Conservation (phyloP, 2,113 vertebrate species). For the Phodopus roborovskii region DNA sequence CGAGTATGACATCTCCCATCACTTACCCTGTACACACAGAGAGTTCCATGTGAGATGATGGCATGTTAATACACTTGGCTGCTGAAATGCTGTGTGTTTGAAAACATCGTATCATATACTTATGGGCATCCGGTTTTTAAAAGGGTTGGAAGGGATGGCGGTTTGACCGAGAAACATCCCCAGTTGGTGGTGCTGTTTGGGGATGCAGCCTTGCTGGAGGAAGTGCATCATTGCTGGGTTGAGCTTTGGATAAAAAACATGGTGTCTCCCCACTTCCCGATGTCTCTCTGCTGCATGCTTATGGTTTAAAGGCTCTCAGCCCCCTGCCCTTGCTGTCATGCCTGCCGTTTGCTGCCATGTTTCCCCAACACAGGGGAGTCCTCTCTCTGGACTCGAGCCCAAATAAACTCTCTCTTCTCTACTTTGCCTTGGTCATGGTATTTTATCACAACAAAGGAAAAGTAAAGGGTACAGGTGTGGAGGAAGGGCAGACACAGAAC, state of each 20-base stretch:
- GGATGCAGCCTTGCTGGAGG: neutral
- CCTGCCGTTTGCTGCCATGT: neutral
- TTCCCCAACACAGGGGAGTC: neutral
- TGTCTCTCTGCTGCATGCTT: neutral
- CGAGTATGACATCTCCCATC: too few species aligned
- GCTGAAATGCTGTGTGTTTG: neutral
- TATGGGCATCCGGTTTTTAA: neutral
- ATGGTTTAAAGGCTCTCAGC: neutral
- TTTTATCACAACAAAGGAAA: neutral
- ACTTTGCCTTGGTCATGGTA: neutral
- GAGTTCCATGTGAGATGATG: accelerated
- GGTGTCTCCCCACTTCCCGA: neutral
- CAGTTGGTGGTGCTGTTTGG: neutral
- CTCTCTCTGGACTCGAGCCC: neutral
- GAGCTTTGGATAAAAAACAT: neutral
- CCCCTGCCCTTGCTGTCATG: too few species aligned
- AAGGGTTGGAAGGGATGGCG: neutral
- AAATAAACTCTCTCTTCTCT: neutral
- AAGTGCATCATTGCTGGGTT: neutral
- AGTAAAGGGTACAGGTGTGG: neutral
- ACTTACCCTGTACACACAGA: too few species aligned
- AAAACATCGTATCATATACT: too few species aligned
- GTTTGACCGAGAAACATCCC: neutral
- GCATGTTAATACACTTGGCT: neutral
- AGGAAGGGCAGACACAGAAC: too few species aligned